A percentile compares a stretch with the other conserved stretches of the same genome.
Conservation (phyloP, 1,140 invertebrate species). For the Drosophila lacteicornis region DNA sequence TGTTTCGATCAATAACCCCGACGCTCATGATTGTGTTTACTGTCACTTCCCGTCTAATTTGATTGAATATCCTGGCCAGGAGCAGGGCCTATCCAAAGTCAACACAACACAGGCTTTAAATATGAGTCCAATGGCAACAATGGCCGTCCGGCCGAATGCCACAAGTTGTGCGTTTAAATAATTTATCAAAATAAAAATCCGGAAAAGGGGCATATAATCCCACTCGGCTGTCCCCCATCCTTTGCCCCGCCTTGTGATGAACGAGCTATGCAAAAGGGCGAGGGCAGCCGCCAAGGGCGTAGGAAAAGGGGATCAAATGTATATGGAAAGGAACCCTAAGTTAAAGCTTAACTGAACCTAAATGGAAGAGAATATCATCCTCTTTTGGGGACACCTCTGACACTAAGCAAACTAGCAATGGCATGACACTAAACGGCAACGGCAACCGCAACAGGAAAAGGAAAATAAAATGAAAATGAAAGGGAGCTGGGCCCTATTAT, state of each 20-base stretch:
- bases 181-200: constrained; percentile 79
- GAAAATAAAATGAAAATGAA: constrained; percentile 33
- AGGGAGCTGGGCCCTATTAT: constrained; percentile 62
- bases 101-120: constrained; percentile 37
- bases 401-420: constrained; percentile 27
- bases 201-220: constrained; percentile 49
- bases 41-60: constrained; percentile 67
- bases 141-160: constrained; percentile 23
- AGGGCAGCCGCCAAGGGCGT: constrained; percentile 2
- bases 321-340: no score
- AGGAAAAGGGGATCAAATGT: neutral
- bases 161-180: constrained; percentile 77
- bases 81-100: constrained; percentile 15
- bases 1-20: constrained; percentile 59
- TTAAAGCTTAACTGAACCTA: neutral
- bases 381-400: neutral
- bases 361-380: neutral
- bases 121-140: constrained; percentile 16
- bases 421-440: constrained; percentile 31
- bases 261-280: constrained; percentile 45
- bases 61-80: constrained; percentile 57
- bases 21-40: constrained; percentile 59
- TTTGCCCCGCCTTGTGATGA: constrained; percentile 32
- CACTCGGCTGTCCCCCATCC: neutral
- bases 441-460: constrained; percentile 39